Evolutionary conservation across 2,888 invertebrate genomes (phyloP), one percentile per base, ranked within the genome.

Genomic region (Tetragonisca angustula): DNA sequence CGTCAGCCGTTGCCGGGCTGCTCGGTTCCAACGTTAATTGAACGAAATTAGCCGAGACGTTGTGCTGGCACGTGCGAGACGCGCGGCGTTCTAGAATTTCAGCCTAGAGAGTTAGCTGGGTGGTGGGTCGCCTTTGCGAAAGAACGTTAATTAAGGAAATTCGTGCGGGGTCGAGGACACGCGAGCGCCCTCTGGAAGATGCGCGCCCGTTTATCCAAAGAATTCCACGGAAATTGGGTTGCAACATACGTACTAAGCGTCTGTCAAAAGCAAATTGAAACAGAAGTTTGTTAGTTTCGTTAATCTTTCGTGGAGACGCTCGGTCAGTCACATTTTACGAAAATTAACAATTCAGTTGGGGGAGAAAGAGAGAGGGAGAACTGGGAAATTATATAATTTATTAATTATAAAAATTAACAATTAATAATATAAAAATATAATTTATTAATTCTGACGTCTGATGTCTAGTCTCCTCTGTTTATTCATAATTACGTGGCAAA

Each of bases 121-220:
- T 4, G 52, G 17, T 19, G 17, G 27, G 32, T 4, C 32, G n/a
- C 75, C 72, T 79, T 84, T 84, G 54, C 72, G 76, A 88, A 80
- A 76, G 78, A 76, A 9, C 78, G 76, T 78, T 83, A 85, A 87
- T 87, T 88, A 88, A 69, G 83, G 59, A 76, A 73, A 70, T 79
- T 67, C 67, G 82, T 36, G 13, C 78, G 77, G 9, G 75, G 74
- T 85, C 77, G 80, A 80, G 83, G 83, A 83, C 87, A 78, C 78
- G 65, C 56, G 85, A 62, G 17, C 36, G 36, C 36, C 5, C 32
- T 17, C 13, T 24, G 67, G n/a, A 78, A 61, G 43, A 78, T 32
- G 21, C 13, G 5, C 19, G 36, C 4, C 4, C 36, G 64, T 56
- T 65, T 32, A 36, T 11, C 15, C 21, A 43, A n/a, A 27, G 62